These are phyloP conservation scores for Botrylloides violaceus DNA, from an alignment of 23 tunicate genomes.

Conservation along the genomic window DNA sequence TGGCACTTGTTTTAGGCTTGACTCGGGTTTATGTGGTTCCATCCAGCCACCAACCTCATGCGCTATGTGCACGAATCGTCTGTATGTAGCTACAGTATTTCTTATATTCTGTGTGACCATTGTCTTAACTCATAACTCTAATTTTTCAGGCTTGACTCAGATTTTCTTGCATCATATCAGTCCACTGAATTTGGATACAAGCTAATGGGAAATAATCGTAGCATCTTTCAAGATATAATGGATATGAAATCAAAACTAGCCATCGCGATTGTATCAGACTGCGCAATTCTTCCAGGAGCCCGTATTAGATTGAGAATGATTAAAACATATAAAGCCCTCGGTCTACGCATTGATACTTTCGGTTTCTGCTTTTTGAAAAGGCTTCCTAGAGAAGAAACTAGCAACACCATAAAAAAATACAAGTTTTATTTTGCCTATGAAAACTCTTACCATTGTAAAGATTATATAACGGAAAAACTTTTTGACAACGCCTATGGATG, in stretches of 20 bases:
- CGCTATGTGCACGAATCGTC: too few relatives aligned
- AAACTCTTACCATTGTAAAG: slow-evolving; percentile 4
- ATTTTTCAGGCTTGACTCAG: not conserved
- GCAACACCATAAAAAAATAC: not conserved
- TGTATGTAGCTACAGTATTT: too few relatives aligned
- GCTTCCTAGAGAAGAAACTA: not conserved
- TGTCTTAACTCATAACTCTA: too few relatives aligned
- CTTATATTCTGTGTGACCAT: too few relatives aligned
- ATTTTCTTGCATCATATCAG: not conserved
- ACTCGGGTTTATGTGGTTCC: too few relatives aligned
- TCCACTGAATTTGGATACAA: not conserved
- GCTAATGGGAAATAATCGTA: not conserved
- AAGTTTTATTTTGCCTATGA: not conserved
- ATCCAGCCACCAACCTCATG: too few relatives aligned
- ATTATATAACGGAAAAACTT: slow-evolving; percentile 8
- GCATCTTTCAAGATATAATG: slow-evolving; percentile 1
- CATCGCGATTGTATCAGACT: slow-evolving; percentile 21
- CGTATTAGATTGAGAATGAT: not conserved
- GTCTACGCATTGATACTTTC: slow-evolving; percentile 14
- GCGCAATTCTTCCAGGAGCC: slow-evolving; percentile 2
- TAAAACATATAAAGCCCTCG: not conserved
- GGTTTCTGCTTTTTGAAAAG: slow-evolving; percentile 12
- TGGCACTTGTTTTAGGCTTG: too few relatives aligned
- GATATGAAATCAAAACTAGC: not conserved
- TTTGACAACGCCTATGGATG: not conserved